Base-by-base conservation (phyloP, 1,140 invertebrate genomes). In the Ridgeia piscesae region DNA sequence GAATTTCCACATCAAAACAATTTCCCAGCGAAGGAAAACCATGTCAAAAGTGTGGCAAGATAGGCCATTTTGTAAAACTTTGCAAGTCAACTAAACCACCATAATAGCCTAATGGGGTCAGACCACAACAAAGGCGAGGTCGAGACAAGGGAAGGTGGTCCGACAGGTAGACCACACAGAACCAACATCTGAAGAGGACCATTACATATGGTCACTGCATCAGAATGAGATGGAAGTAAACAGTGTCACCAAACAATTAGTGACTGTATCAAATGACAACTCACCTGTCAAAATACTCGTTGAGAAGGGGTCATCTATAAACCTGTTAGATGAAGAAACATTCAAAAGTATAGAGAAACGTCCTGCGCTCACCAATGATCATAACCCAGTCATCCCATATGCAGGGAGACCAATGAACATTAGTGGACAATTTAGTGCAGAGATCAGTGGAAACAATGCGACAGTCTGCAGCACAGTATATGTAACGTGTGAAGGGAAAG, bases 61-160 rank as follows among this genome's bases (percentile, higher is more conserved):
- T 42, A 91, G 34, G 34, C 91, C 91, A 91, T 91, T 91, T 91
- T 91, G 35, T 9, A 58, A 91, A 91, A 9, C 42, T n/a, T n/a
- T 58, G 35, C 6, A 91, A 91, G 91, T 35, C 34, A 21, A 35
- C 31, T 21, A 91, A 42, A 58, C 8, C 11, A 42, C 34, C 34
- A 11, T 21, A 91, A 34, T n/a, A 91, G 8, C 8, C 34, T 14
- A 58, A 42, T 48, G 33, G 14, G 34, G 42, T 21, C 34, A 48
- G 91, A 58, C 91, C 91, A 35, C 91, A 91, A 91, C 34, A 42
- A 17, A 58, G 91, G 34, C 34, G 31, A 91, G 34, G 91, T 91
- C 8, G 34, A 42, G 91, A 90, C 89, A 90, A 33, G 89, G 89
- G 89, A 90, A 90, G 91, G 91, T 42, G 91, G 91, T 91, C 14